Evolutionary conservation across 2,113 vertebrate genomes (phyloP).

Genomic region (Sminthopsis crassicaudata): DNA sequence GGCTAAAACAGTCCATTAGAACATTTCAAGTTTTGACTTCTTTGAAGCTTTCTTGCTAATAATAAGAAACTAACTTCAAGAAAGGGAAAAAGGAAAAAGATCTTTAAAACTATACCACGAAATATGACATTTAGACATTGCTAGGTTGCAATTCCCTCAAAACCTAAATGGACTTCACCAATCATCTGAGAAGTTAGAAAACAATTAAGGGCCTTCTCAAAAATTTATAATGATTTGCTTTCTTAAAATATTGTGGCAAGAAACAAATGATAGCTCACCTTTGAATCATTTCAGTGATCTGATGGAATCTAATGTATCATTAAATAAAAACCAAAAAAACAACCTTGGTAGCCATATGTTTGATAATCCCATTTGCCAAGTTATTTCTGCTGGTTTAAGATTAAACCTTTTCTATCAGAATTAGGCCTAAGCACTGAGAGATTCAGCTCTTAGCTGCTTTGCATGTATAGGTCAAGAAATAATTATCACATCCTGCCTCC

Average conservation of each 20-base stretch:
- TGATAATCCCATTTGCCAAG: constrained; percentile 76
- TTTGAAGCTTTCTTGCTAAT: constrained; percentile 64
- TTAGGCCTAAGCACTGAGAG: constrained; percentile 59
- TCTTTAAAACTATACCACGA: constrained; percentile 46
- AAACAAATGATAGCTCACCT: constrained; percentile 67
- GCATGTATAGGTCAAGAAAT: constrained; percentile 46
- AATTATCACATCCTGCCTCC: background rate
- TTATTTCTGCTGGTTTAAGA: constrained; percentile 65
- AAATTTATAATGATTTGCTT: constrained; percentile 64
- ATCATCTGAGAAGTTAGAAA: constrained; percentile 63
- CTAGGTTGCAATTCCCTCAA: constrained; percentile 66
- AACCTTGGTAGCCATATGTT: constrained; percentile 71
- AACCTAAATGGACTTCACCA: constrained; percentile 65
- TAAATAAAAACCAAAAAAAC: constrained; percentile 65
- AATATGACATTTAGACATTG: constrained; percentile 63
- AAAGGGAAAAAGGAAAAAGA: constrained; percentile 40
- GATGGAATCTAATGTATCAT: constrained; percentile 74
- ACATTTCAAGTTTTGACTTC: constrained; percentile 68
- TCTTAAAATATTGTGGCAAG: constrained; percentile 72
- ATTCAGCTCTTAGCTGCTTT: constrained; percentile 62
- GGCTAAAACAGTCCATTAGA: constrained; percentile 70
- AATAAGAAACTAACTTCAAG: constrained; percentile 41
- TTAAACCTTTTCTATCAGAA: constrained; percentile 57
- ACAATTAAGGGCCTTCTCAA: constrained; percentile 65
- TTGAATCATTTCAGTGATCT: constrained; percentile 76